Evolutionary conservation across 2,797 vertebrate genomes (phyloP).

Genomic region (Urosaurus nigricauda): DNA sequence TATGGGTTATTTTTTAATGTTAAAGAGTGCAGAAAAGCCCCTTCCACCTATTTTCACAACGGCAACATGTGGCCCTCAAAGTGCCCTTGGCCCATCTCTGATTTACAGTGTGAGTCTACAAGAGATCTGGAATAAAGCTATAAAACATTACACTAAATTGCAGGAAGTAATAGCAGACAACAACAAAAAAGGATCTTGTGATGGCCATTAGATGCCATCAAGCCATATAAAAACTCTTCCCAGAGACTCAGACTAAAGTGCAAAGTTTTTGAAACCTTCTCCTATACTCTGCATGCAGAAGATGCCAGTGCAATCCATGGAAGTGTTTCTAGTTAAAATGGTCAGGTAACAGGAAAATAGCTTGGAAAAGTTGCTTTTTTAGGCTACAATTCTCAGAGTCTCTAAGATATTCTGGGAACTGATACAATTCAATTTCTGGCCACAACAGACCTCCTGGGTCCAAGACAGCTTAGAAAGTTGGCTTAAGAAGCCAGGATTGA

Average conservation of each 20-base stretch:
- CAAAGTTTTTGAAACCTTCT: not conserved
- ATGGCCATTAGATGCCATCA: not conserved
- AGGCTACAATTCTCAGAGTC: too few relatives aligned
- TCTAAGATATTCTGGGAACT: not conserved
- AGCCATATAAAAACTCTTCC: not conserved
- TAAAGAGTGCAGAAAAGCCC: too few relatives aligned
- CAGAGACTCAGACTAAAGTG: not conserved
- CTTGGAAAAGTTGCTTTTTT: too few relatives aligned
- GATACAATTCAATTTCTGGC: not conserved
- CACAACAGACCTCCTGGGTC: not conserved
- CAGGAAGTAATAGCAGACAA: not conserved
- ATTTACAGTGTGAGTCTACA: not conserved
- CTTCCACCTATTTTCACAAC: too few relatives aligned
- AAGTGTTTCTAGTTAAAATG: not conserved
- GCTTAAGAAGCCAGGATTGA: not conserved
- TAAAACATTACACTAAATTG: not conserved
- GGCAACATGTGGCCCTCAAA: too few relatives aligned
- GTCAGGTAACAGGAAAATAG: not conserved
- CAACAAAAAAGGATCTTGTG: too few relatives aligned
- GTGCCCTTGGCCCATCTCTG: too few relatives aligned
- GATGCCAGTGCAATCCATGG: not conserved
- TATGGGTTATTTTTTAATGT: too few relatives aligned
- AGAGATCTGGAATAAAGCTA: not conserved
- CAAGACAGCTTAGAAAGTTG: not conserved
- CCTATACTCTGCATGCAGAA: not conserved